Percentiles rank a stretch among this genome's conserved stretches.
Evolutionary conservation across 2,888 invertebrate genomes (phyloP).

Genomic region (Agonopterix arenella): DNA sequence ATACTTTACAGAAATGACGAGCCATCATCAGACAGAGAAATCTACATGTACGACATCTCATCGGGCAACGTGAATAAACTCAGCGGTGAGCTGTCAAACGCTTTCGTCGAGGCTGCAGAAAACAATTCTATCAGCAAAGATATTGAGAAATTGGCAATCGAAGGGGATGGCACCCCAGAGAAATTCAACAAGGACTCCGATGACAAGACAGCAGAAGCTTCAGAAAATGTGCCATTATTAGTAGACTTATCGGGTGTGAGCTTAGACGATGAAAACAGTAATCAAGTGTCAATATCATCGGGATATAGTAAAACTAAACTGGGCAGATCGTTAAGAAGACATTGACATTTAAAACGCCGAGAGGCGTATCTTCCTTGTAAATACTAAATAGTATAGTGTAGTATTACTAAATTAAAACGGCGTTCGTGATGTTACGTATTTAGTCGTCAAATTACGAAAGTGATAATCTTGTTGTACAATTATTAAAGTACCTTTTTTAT

Average conservation of each 20-base stretch:
- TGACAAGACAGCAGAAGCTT: constrained; percentile 50
- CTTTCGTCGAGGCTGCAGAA: constrained; percentile 92
- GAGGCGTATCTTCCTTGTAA: constrained; percentile 55
- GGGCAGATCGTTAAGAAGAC: constrained; percentile 63
- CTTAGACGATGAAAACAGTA: constrained; percentile 50
- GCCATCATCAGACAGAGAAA: constrained; percentile 80
- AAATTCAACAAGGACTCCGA: constrained; percentile 46
- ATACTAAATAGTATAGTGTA: constrained; percentile 55
- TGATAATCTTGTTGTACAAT: constrained; percentile 69
- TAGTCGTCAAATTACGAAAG: constrained; percentile 65
- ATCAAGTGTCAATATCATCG: constrained; percentile 66
- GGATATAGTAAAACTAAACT: constrained; percentile 74
- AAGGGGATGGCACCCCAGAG: constrained; percentile 67
- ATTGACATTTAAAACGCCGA: constrained; percentile 38
- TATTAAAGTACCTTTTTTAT: constrained; percentile 55
- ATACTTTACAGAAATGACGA: constrained; percentile 60
- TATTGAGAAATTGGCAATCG: constrained; percentile 74
- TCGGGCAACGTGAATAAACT: constrained; percentile 86
- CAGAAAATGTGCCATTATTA: constrained; percentile 72
- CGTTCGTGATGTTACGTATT: constrained; percentile 46
- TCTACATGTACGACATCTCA: constrained; percentile 90
- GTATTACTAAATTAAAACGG: constrained; percentile 70
- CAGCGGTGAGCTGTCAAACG: constrained; percentile 87
- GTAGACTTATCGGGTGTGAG: constrained; percentile 66
- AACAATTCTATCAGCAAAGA: constrained; percentile 85